Percentiles rank a stretch among this genome's conserved stretches.
These are phyloP conservation scores for chimpanzee (Pan troglodytes) DNA, from an alignment of 2,113 vertebrate species.

Conservation along the genomic window DNA sequence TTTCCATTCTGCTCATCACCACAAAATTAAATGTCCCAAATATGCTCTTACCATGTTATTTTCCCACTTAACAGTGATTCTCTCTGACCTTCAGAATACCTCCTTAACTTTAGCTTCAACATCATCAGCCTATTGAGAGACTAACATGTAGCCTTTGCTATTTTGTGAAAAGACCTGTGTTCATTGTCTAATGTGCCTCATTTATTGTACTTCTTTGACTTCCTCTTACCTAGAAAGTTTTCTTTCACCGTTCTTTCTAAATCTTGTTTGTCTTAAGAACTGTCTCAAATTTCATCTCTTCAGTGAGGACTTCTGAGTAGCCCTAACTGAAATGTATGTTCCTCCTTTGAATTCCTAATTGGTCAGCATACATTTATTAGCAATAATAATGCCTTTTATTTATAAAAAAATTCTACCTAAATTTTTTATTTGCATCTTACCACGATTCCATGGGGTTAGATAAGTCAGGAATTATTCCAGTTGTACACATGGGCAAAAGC, in stretches of 20 bases:
- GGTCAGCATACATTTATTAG: conserved; percentile 1
- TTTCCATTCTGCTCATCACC: neutral
- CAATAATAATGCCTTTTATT: neutral
- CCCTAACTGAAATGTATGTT: conserved; percentile 26
- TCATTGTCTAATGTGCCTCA: neutral
- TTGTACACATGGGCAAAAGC: neutral
- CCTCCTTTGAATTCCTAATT: conserved; percentile 38
- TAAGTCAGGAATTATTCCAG: neutral
- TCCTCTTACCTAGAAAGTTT: neutral
- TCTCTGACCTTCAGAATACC: neutral
- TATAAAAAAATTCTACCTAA: neutral
- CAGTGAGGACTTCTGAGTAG: neutral
- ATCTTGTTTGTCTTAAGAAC: neutral
- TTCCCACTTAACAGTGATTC: neutral
- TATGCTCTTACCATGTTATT: neutral
- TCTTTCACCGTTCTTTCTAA: neutral
- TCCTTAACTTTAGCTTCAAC: neutral
- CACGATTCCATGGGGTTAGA: neutral
- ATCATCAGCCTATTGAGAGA: neutral
- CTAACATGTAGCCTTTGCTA: neutral
- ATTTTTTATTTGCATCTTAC: neutral
- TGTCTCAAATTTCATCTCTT: conserved; percentile 6
- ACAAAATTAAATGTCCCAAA: neutral
- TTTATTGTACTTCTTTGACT: neutral
- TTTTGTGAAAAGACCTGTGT: neutral